phyloP scores from a whole-genome alignment of 2,888 invertebrate species.

The Erpobdella octoculata region DNA sequence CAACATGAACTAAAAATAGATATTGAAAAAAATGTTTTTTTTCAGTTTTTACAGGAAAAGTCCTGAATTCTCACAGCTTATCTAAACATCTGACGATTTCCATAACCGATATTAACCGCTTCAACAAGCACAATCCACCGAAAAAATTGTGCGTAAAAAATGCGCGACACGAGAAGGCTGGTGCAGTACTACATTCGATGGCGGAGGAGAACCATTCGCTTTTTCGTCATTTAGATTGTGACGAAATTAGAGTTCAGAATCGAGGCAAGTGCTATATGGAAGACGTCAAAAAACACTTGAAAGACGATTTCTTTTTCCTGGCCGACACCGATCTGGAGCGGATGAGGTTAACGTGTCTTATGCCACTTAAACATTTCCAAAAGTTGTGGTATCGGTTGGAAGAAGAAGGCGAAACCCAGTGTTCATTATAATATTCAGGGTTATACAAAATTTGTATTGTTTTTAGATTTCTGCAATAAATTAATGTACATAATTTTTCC shows the following conservation, averaged over 20 bases:
- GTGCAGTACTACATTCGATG: no score
- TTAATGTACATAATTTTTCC: no score
- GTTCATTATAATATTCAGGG: neutral
- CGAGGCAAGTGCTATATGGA: neutral
- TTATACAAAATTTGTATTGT: no score
- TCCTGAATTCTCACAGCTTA: no score
- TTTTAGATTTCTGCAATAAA: no score
- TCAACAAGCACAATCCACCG: neutral
- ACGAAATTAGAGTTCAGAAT: neutral
- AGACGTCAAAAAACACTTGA: no score
- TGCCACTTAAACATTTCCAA: neutral
- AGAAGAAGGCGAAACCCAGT: neutral
- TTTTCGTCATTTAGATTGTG: neutral
- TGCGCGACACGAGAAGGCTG: no score
- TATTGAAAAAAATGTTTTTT: neutral
- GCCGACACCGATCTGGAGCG: neutral
- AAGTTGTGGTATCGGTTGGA: neutral
- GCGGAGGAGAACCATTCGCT: no score
- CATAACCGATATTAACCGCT: neutral
- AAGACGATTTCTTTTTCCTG: neutral
- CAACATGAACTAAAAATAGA: no score
- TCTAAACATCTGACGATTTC: no score
- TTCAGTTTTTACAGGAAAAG: neutral
- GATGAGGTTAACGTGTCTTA: neutral
- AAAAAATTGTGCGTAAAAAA: neutral